Base-by-base conservation (phyloP, 2,113 vertebrate genomes). In the Trichomycterus rosablanca region DNA sequence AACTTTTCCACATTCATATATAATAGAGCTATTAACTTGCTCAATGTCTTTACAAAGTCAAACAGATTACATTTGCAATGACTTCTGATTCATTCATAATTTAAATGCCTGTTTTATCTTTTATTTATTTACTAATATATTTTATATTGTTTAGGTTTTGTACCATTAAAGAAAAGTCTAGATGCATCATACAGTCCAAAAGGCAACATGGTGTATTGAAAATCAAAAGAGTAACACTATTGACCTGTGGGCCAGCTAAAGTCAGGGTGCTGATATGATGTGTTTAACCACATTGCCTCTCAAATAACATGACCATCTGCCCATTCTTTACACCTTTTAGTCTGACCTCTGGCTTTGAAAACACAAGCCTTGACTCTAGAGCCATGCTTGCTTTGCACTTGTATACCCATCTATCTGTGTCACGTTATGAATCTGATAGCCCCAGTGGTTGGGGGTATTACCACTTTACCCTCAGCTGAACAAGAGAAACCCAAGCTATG, bases 291-390 rank as follows among this genome's bases (percentile, higher is more conserved):
- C 52, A 58, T 37, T 24, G 42, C 59, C 67, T 74, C 55, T 64
- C 51, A 44, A 60, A 66, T 65, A 63, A 61, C 59, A 49, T 19
- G 51, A 49, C 74, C 62, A 59, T 69, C 72, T 71, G 57, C 45
- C 56, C 61, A 37, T 59, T 51, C 51, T 63, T 5, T 26, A 44
- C 48, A 65, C 60, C 57, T n/a, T 28, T 40, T 26, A 22, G 42
- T 49, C 51, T 66, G 26, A 63, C 59, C 46, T 45, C 45, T 24
- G 12, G 32, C 32, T 56, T 62, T 68, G 69, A 62, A 65, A 66
- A 66, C 69, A 71, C 52, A 67, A 52, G 45, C 58, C 40, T 8
- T 45, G 57, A 24, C n/a, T n/a, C n/a, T 23, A 15, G 40, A 11
- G 51, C 8, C 32, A 22, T 24, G 24, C 54, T 59, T 20, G 19